Evolutionary conservation across 2,797 vertebrate species (phyloP), one percentile per base, ranked within the genome.

Genomic region (Molossus molossus): DNA sequence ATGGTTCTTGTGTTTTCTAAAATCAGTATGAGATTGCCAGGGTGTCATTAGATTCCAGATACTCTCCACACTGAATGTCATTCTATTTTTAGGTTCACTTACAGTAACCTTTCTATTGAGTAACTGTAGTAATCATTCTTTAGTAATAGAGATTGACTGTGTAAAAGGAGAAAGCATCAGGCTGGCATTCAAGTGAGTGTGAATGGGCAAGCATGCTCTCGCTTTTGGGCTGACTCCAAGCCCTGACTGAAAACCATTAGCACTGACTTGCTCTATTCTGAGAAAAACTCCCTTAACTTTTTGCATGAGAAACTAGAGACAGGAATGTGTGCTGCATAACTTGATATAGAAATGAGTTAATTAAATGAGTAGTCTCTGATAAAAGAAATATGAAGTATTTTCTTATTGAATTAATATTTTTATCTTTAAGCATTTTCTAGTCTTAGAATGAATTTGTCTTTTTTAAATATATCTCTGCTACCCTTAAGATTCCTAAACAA

Each of bases 341-440:
- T 94, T 86, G n/a, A 27, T 81, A 55, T 48, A 87, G 55, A 86
- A 97, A 73, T 94, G 15, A 80, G 37, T 94, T 84, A 37, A 55
- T 77, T 94, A 89, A 95, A 89, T 84, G 64, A 89, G 45, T 4
- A 85, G 64, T 90, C 33, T 85, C 53, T 88, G 48, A 73, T 89
- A 48, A 64, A 75, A 93, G 37, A 81, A 90, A 83, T 80, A 96
- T 40, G 65, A 94, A 92, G 67, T 96, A 88, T 88, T 97, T 96
- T 94, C 94, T 92, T 94, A 96, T 2, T 92, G 76, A 96, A 95
- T 84, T 93, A 87, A 81, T 86, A 69, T 91, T 94, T 92, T 95
- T 91, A 73, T 91, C 91, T 93, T 91, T 48, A 91, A 77, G n/a
- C 45, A 83, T 97, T 97, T 97, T 96, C 67, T 91, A 86, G 70